A percentile compares a stretch with the other conserved stretches of the same genome.
These are phyloP conservation scores for Pocota personata DNA, from an alignment of 2,888 invertebrate species.

Conservation along the genomic window DNA sequence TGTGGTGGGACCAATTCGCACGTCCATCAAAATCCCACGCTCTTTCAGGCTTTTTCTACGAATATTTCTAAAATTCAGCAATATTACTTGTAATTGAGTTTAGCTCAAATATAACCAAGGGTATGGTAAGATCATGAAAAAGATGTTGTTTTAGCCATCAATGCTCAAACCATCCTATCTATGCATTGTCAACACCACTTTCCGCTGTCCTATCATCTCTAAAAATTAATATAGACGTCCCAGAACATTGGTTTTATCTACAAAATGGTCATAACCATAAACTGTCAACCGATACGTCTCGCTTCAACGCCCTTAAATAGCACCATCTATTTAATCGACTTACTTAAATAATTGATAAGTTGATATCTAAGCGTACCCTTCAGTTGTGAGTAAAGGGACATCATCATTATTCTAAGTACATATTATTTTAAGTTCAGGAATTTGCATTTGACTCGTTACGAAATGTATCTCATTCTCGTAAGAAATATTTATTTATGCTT, in stretches of 20 bases:
- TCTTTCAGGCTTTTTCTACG: too few relatives aligned
- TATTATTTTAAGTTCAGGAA: background rate
- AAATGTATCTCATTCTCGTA: background rate
- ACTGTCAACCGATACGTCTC: background rate
- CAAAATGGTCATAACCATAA: background rate
- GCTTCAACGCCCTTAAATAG: background rate
- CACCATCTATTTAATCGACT: background rate
- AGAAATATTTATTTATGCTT: conserved; percentile 3
- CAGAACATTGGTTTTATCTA: background rate
- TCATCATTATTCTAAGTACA: conserved; percentile 19
- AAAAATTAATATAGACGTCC: background rate
- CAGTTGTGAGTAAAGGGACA: conserved; percentile 11
- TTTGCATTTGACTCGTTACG: conserved; percentile 9
- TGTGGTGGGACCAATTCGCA: too few relatives aligned
- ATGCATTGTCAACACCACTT: too few relatives aligned
- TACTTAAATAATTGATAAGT: conserved; percentile 21
- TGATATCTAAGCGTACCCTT: background rate
- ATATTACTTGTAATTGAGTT: too few relatives aligned
- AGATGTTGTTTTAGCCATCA: too few relatives aligned
- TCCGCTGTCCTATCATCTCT: too few relatives aligned
- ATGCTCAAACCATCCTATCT: too few relatives aligned
- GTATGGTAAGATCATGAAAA: too few relatives aligned
- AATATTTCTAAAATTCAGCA: too few relatives aligned
- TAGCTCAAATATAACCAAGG: too few relatives aligned
- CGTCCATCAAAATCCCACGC: too few relatives aligned